These are phyloP conservation scores for Nemurella pictetii DNA, from an alignment of 2,888 invertebrate genomes.

Conservation along the genomic window DNA sequence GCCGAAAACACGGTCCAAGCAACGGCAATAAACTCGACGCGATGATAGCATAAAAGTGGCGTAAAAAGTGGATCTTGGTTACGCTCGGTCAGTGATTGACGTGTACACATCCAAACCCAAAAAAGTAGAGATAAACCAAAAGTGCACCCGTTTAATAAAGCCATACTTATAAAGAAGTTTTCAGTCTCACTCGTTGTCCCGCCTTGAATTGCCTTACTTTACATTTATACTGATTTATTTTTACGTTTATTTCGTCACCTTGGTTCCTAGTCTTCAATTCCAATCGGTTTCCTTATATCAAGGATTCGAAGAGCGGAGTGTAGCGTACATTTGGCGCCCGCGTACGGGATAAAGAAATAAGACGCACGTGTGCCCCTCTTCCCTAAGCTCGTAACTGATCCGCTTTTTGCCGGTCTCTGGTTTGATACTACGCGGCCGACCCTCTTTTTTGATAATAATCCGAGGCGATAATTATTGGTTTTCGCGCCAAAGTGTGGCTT, in stretches of 20 bases:
- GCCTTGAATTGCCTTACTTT: no score
- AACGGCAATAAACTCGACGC: neutral
- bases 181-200: no score
- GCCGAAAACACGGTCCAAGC: neutral
- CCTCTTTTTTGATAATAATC: slow-evolving; percentile 11
- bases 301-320: neutral
- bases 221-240: neutral
- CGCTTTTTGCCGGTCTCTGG: slow-evolving; percentile 7
- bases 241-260: no score
- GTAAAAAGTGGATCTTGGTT: slow-evolving; percentile 12
- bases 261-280: no score
- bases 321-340: neutral
- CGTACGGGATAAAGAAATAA: neutral
- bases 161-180: no score
- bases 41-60: neutral
- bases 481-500: slow-evolving; percentile 27
- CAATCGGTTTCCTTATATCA: neutral
- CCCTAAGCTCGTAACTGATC: neutral
- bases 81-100: neutral
- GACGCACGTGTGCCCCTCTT: slow-evolving; percentile 1
- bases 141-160: no score
- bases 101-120: neutral
- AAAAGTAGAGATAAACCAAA: neutral
- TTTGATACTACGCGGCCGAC: neutral
- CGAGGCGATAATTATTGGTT: slow-evolving; percentile 27